These are phyloP conservation scores for Lasiurus cinereus DNA, from an alignment of 2,113 vertebrate genomes.

Conservation along the genomic window DNA sequence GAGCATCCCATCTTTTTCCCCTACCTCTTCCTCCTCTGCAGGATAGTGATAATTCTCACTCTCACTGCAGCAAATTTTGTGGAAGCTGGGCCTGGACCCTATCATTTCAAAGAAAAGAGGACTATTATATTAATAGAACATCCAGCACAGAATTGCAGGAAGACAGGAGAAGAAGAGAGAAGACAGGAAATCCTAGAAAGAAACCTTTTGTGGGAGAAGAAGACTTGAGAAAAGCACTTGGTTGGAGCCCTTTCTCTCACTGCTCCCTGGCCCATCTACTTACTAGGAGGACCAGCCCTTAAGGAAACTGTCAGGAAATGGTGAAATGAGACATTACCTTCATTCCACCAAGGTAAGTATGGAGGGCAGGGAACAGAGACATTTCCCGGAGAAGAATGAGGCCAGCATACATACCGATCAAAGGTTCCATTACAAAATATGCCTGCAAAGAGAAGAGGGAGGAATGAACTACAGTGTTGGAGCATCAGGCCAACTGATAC, in stretches of 20 bases:
- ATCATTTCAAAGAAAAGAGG: not conserved
- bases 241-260: not conserved
- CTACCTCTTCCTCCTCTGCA: not conserved
- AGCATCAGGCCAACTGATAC: not conserved
- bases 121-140: not conserved
- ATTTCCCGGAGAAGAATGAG: slow-evolving; percentile 94
- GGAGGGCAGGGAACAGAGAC: slow-evolving; percentile 95
- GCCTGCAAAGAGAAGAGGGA: slow-evolving; percentile 83
- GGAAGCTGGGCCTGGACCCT: not conserved
- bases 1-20: not conserved
- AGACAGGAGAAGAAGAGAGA: not conserved
- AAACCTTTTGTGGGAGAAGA: not conserved
- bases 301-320: not conserved
- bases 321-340: slow-evolving; percentile 86
- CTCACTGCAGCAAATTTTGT: not conserved
- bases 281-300: not conserved
- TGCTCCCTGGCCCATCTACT: not conserved
- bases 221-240: not conserved
- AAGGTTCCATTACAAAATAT: slow-evolving; percentile 93
- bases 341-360: slow-evolving; percentile 92
- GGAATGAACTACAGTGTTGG: accelerated
- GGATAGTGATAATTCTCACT: not conserved
- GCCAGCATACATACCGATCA: slow-evolving; percentile 95
- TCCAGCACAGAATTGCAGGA: not conserved
- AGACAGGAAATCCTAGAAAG: not conserved